These are phyloP conservation scores for Catostomus latipinnis DNA, from an alignment of 2,797 vertebrate species.

Conservation along the genomic window DNA sequence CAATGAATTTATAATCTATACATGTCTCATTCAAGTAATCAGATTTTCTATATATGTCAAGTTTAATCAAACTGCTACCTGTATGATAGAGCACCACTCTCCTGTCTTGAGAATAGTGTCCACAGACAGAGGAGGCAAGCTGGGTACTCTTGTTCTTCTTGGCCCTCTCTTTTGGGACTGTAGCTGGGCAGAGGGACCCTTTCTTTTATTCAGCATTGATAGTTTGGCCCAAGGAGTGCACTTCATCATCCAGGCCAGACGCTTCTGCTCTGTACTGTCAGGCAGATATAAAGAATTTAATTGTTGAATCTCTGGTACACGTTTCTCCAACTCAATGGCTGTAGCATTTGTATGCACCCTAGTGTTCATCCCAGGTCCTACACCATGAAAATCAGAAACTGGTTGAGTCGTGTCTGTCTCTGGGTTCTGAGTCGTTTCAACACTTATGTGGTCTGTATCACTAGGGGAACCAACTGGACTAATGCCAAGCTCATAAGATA, in stretches of 20 bases:
- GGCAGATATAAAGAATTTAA: conserved; percentile 58
- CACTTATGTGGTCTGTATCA: not conserved
- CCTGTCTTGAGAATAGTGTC: conserved; percentile 77
- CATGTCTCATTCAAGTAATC: not conserved
- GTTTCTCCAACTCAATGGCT: not conserved
- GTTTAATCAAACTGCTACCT: conserved; percentile 76
- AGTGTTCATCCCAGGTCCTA: conserved; percentile 7
- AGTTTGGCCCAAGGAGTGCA: conserved; percentile 85
- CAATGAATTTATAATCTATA: not conserved
- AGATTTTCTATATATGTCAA: not conserved
- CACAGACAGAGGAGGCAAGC: conserved; percentile 74
- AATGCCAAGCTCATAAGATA: not conserved
- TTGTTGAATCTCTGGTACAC: not conserved
- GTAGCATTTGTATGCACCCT: not conserved
- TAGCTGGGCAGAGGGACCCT: conserved; percentile 46
- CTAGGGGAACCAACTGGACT: not conserved
- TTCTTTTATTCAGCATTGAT: conserved; percentile 78
- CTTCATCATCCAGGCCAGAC: conserved; percentile 84
- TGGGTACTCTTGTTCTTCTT: conserved; percentile 62
- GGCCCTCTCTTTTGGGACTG: conserved; percentile 45
- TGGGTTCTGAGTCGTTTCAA: not conserved
- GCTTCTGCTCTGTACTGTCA: conserved; percentile 80
- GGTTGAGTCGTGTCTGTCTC: not conserved
- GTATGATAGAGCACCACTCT: conserved; percentile 77
- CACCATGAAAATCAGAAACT: not conserved